Evolutionary conservation across 53 echinoderm and acorn worm genomes (phyloP).

Genomic region (Antedon mediterranea): DNA sequence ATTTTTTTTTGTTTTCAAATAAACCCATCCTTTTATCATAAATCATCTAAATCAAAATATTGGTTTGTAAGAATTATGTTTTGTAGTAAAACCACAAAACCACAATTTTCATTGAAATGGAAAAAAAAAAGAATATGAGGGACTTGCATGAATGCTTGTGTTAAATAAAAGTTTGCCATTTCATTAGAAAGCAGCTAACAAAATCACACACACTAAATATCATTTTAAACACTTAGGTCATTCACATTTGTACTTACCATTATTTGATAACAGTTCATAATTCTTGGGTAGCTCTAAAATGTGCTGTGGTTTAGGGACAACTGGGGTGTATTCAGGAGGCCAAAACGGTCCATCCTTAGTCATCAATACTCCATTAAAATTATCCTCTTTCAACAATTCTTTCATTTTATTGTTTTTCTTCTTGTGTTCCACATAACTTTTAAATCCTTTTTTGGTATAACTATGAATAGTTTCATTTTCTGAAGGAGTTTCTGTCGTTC

Average conservation of each 20-base stretch:
- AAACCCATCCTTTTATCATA: too few species aligned
- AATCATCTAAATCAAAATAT: too few species aligned
- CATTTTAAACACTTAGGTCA: background rate
- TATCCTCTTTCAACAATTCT: slow-evolving; percentile 65
- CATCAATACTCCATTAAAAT: slow-evolving; percentile 80
- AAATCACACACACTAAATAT: too few species aligned
- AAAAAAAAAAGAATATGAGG: too few species aligned
- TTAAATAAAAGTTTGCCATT: too few species aligned
- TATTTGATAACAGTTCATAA: slow-evolving; percentile 50
- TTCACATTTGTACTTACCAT: slow-evolving; percentile 41
- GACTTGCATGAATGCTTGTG: too few species aligned
- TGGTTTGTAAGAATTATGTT: too few species aligned
- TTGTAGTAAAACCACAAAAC: too few species aligned
- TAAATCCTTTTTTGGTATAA: slow-evolving; percentile 72
- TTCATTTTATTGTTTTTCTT: slow-evolving; percentile 55
- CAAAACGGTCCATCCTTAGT: slow-evolving; percentile 90
- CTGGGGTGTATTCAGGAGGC: slow-evolving; percentile 88
- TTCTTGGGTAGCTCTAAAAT: slow-evolving; percentile 21
- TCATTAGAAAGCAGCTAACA: too few species aligned
- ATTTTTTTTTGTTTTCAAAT: too few species aligned
- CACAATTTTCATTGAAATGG: too few species aligned
- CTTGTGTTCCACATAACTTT: slow-evolving; percentile 47
- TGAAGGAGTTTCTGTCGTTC: background rate
- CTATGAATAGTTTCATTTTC: slow-evolving; percentile 27
- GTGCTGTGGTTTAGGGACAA: slow-evolving; percentile 84